These are phyloP conservation scores for Potorous gilbertii DNA, from an alignment of 2,797 vertebrate species.

Conservation along the genomic window DNA sequence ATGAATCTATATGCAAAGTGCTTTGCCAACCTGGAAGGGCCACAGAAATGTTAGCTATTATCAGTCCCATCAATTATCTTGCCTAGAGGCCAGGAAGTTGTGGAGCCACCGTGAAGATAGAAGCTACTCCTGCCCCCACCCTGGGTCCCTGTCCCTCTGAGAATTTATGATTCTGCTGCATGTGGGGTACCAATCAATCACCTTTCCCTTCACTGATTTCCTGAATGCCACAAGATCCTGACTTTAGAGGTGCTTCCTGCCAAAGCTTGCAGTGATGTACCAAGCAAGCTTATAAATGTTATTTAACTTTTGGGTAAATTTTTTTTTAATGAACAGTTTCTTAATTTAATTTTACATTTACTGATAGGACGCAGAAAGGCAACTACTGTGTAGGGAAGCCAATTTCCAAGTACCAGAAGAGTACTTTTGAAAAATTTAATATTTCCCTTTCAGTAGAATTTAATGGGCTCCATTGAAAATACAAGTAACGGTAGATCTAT, in stretches of 20 bases:
- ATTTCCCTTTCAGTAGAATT: neutral
- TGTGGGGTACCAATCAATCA: neutral
- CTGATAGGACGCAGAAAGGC: slow-evolving; percentile 5
- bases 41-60: neutral
- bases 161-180: neutral
- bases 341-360: slow-evolving; percentile 18
- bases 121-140: neutral
- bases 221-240: neutral
- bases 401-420: neutral
- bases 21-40: neutral
- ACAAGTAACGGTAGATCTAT: neutral
- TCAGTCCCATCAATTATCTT: neutral
- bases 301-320: neutral
- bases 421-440: slow-evolving; percentile 24
- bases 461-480: neutral
- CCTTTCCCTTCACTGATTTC: neutral
- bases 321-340: neutral
- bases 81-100: neutral
- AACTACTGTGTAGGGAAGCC: neutral
- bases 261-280: neutral
- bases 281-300: neutral
- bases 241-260: neutral
- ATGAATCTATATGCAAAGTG: neutral
- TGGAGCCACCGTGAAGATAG: neutral
- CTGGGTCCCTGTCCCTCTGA: neutral